A percentile compares a stretch with the other conserved stretches of the same genome.
Evolutionary conservation across 2,113 vertebrate species (phyloP).

Genomic region (Cinclus mexicanus): DNA sequence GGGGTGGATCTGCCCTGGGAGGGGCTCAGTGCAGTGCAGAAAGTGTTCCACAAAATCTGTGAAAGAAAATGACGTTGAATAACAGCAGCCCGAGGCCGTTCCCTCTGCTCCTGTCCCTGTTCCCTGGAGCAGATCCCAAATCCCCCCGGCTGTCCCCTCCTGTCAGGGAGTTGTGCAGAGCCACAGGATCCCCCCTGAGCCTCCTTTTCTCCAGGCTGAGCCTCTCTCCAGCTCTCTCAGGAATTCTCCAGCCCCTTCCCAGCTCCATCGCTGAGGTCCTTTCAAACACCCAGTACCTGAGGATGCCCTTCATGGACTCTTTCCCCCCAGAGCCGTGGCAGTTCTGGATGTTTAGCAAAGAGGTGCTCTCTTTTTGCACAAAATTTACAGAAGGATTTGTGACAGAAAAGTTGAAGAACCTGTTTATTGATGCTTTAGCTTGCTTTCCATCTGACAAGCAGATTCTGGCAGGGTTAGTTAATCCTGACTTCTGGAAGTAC

Average conservation of each 20-base stretch:
- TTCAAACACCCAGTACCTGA: not conserved
- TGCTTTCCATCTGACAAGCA: not conserved
- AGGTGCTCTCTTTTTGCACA: not conserved
- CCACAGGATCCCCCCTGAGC: not conserved
- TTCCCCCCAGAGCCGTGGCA: not conserved
- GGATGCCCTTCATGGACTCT: not conserved
- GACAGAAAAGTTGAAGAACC: not conserved
- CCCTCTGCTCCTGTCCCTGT: not conserved
- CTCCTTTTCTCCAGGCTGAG: not conserved
- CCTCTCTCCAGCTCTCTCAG: not conserved
- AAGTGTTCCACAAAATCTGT: no score
- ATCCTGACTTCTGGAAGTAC: not conserved
- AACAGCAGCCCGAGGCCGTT: not conserved
- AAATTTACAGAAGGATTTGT: not conserved
- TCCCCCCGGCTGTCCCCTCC: not conserved
- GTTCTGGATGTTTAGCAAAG: not conserved
- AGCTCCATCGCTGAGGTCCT: not conserved
- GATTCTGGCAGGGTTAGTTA: not conserved
- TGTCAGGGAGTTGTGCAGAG: not conserved
- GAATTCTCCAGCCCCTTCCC: not conserved
- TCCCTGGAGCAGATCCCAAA: not conserved
- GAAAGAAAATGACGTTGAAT: no score
- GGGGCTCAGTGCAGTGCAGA: no score
- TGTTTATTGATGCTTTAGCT: not conserved
- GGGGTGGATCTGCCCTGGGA: no score